Base-by-base conservation (phyloP, 2,113 vertebrate species). In the Plotosus lineatus region DNA sequence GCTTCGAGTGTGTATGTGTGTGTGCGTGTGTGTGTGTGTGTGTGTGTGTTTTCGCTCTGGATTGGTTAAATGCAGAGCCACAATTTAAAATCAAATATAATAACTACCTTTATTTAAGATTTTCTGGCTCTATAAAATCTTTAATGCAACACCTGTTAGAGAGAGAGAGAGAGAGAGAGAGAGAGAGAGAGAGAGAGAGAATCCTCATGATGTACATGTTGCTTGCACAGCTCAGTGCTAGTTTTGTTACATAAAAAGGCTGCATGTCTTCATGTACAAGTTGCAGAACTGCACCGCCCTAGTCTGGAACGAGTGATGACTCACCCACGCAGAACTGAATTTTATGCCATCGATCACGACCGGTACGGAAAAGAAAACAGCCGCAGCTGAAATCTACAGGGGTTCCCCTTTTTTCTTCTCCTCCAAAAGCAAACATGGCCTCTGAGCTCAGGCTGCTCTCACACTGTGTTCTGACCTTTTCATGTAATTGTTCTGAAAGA, bases 321-420 rank as follows among this genome's bases (percentile, higher is more conserved):
- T 19, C 58, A 66, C 38, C 31, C 75, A 77, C 3, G 61, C 56
- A 55, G 69, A 72, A 23, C 68, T 58, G 56, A 73, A 58, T 58
- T 19, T 73, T 31, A 74, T 66, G 40, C 75, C 38, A 73, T 55
- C n/a, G 68, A 84, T 78, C 74, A 40, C 48, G 36, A 50, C 15
- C 58, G 26, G 36, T 55, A 78, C 42, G 65, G 75, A 77, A 81
- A 78, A 75, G n/a, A n/a, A 50, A 84, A 81, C 79, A 58, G 17
- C 38, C 50, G 1, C 83, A 46, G 75, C n/a, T 44, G 48, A 58
- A 78, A 3, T 44, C 66, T 72, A 42, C 66, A 36, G 66, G 78
- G 66, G 48, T 60, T 26, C n/a, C 33, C 36, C 26, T 78, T 56
- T 33, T 78, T 56, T 28, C 28, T 73, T 56, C 74, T 40, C 53